Conservation (phyloP, 2,797 vertebrate species). For the Enteromius paludinosus region DNA sequence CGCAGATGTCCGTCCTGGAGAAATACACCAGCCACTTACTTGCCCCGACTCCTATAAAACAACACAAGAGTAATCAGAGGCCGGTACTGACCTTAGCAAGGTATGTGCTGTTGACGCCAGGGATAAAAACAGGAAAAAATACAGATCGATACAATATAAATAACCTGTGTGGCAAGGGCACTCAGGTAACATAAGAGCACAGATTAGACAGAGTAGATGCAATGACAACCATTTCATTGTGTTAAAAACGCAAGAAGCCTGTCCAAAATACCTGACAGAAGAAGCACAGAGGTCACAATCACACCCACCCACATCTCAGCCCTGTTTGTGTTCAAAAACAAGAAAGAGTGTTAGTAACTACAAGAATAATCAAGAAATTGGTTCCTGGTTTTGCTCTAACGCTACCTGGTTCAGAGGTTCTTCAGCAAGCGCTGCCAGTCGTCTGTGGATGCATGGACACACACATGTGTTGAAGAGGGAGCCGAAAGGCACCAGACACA, state of each 20-base stretch:
- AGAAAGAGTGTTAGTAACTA: neutral
- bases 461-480: neutral
- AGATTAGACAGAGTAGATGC: conserved; percentile 5
- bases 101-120: conserved; percentile 36
- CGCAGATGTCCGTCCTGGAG: conserved; percentile 78
- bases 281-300: conserved; percentile 66
- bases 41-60: conserved; percentile 68
- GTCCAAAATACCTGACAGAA: conserved; percentile 73
- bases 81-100: neutral
- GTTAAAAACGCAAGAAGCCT: neutral
- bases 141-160: conserved; percentile 77
- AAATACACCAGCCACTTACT: conserved; percentile 79
- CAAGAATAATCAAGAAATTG: neutral
- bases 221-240: neutral
- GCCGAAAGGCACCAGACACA: conserved; percentile 1
- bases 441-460: neutral
- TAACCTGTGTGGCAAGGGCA: conserved; percentile 78
- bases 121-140: conserved; percentile 68
- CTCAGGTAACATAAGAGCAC: conserved; percentile 46
- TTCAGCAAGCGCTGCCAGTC: neutral
- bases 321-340: conserved; percentile 8
- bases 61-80: conserved; percentile 34
- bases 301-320: conserved; percentile 76
- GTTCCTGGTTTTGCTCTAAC: neutral
- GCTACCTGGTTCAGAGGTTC: conserved; percentile 42